phyloP scores from a whole-genome alignment of 2,888 invertebrate genomes.

The Maniola hyperantus region DNA sequence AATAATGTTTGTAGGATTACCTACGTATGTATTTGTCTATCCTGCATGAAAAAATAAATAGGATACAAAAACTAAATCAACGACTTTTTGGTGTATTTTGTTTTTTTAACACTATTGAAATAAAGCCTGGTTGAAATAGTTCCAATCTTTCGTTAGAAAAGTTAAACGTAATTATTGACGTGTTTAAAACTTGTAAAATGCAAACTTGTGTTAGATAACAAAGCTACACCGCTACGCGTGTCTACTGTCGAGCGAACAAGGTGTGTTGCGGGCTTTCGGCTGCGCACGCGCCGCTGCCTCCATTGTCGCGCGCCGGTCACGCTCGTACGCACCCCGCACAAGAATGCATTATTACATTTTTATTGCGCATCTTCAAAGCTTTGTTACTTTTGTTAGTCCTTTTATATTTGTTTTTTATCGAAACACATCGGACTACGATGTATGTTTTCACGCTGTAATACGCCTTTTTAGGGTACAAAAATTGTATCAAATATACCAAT shows the following conservation, averaged over 20 bases:
- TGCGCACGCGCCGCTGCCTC: conserved; percentile 70
- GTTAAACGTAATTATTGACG: background rate
- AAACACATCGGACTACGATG: conserved; percentile 68
- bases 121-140: background rate
- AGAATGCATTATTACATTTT: conserved; percentile 76
- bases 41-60: no score
- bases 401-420: conserved; percentile 72
- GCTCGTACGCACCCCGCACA: conserved; percentile 61
- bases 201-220: conserved; percentile 20
- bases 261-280: conserved; percentile 52
- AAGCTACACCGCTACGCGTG: conserved; percentile 31
- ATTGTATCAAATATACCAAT: conserved; percentile 34
- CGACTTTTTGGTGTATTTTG: no score
- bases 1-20: no score
- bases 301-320: conserved; percentile 71
- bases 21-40: no score
- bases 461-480: conserved; percentile 54
- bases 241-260: conserved; percentile 50
- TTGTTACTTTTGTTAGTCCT: conserved; percentile 70
- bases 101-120: background rate
- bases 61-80: no score
- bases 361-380: conserved; percentile 79
- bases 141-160: background rate
- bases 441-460: conserved; percentile 79
- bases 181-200: conserved; percentile 10